Evolutionary conservation across 35 echinoderm and acorn worm genomes (phyloP).

Genomic region (Heliocidaris tuberculata): DNA sequence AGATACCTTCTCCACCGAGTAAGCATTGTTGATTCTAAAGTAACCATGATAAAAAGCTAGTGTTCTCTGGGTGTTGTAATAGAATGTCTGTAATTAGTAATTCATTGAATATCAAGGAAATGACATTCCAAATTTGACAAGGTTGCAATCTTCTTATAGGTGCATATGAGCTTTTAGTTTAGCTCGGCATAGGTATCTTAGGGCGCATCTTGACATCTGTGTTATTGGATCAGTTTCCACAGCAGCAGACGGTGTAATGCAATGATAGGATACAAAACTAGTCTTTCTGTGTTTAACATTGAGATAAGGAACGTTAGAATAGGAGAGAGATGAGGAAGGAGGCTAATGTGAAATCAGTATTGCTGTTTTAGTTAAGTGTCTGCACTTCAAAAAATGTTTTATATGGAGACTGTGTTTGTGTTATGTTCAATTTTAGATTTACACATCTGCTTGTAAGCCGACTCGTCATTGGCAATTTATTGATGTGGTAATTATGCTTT

Average conservation of each 20-base stretch:
- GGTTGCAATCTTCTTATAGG: background rate
- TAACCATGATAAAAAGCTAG: no score
- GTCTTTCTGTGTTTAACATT: background rate
- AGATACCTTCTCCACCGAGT: no score
- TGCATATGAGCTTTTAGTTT: background rate
- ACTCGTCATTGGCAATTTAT: background rate
- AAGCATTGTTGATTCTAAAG: no score
- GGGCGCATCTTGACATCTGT: background rate
- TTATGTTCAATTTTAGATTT: background rate
- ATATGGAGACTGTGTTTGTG: background rate
- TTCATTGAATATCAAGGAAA: background rate
- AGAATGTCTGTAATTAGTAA: background rate
- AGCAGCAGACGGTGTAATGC: background rate
- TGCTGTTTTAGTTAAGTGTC: background rate
- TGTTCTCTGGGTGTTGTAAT: background rate
- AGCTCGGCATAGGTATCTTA: background rate
- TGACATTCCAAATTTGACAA: slow-evolving; percentile 1
- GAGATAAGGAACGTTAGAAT: background rate
- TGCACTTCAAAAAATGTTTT: background rate
- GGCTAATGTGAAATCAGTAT: background rate
- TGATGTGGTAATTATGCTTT: background rate
- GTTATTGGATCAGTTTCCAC: background rate
- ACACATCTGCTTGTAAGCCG: background rate
- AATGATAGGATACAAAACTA: background rate
- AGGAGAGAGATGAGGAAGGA: background rate